Evolutionary conservation across 1,140 invertebrate species (phyloP), one percentile per base, ranked within the genome.

Genomic region (Teleopsis dalmanni): DNA sequence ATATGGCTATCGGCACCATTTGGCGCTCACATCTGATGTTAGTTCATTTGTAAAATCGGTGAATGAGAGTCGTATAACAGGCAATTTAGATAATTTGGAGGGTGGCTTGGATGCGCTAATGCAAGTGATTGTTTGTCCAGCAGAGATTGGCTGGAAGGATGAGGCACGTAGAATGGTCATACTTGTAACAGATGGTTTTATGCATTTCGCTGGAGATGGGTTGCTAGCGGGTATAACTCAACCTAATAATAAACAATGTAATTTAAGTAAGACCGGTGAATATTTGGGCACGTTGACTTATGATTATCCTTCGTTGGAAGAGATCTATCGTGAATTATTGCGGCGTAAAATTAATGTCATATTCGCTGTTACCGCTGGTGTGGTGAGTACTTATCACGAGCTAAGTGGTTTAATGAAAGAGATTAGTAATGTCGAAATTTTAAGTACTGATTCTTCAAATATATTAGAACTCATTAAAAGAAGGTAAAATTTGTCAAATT

Each of bases 61-160:
- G 7, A 71, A 75, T 26, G 66, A 73, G 10, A 79, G 60, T 53
- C 73, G 78, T 22, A 87, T 98, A 5, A 98, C 95, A 0, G 96
- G 91, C 3, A 99, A 99, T 73, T 75, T 98, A 55, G 95, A 99
- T 70, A 91, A 93, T 31, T 92, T 95, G 0, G 97, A 99, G 72
- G 96, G 95, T 3, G 95, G 95, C 11, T 86, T 99, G 56, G 97
- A 99, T 72, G 97, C 95, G 0, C 83, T 99, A n/a, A 96, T 99
- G 83, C 97, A 99, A 75, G 90, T 90, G 2, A 83, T 97, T 35
- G 87, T 89, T 10, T 98, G 95, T 63, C 79, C 79, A 36, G 72
- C 84, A 11, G 65, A 81, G 48, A 75, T 84, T 11, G 81, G 79
- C n/a, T 82, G 81, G 79, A 69, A 70, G 11, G 53, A 64, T 9